Evolutionary conservation across 2,113 vertebrate genomes (phyloP).

Genomic region (Spea multiplicata): DNA sequence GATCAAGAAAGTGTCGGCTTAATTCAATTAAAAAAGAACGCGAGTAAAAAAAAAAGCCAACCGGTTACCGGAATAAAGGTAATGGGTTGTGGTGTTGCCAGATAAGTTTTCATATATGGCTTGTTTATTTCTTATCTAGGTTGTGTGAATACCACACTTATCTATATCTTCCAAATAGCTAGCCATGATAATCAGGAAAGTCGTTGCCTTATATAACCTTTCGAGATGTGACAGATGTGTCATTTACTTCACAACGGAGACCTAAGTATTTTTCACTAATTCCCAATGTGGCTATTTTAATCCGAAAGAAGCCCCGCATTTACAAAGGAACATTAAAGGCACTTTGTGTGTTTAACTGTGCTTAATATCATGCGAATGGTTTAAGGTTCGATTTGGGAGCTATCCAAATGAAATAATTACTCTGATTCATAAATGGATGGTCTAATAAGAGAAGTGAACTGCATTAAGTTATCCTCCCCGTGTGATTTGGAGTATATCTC

Average conservation of each 20-base stretch:
- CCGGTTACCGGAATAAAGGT: no score
- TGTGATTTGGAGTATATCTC: constrained; percentile 53
- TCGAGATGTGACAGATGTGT: background rate
- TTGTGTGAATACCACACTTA: background rate
- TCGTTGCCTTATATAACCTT: background rate
- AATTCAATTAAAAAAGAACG: no score
- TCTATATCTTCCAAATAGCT: background rate
- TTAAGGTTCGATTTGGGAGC: constrained; percentile 36
- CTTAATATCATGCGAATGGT: constrained; percentile 34
- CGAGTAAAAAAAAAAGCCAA: no score
- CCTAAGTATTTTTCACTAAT: constrained; percentile 4
- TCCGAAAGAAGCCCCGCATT: background rate
- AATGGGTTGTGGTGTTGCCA: no score
- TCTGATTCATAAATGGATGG: constrained; percentile 58
- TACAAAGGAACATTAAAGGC: constrained; percentile 22
- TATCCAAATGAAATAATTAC: constrained; percentile 57
- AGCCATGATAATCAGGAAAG: background rate
- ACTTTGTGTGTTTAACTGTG: constrained; percentile 31
- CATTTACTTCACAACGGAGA: background rate
- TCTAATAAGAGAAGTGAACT: constrained; percentile 59
- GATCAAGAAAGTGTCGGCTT: no score
- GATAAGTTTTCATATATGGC: no score
- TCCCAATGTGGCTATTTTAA: constrained; percentile 16
- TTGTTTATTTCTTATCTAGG: background rate
- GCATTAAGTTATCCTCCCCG: constrained; percentile 56